phyloP scores from a whole-genome alignment of 2,888 invertebrate genomes.

The Zygogramma bicolorata region DNA sequence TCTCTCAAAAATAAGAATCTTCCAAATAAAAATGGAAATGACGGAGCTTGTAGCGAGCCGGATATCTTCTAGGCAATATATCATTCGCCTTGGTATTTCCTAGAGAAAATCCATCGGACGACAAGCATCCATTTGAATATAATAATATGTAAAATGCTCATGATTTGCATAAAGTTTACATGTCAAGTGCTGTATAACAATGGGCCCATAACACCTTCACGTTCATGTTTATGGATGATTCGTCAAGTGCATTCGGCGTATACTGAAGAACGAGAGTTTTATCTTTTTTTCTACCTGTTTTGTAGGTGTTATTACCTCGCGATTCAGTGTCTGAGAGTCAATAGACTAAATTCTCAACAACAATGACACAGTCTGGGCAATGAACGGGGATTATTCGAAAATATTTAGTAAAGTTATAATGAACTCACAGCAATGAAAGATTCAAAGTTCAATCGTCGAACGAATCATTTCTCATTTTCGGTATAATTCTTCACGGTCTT shows the following conservation, averaged over 20 bases:
- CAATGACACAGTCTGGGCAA: neutral
- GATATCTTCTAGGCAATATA: neutral
- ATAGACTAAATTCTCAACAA: neutral
- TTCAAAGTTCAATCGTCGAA: too few species aligned
- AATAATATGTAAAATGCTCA: conserved; percentile 47
- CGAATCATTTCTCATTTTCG: too few species aligned
- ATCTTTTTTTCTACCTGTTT: neutral
- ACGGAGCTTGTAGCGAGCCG: neutral
- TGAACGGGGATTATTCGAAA: too few species aligned
- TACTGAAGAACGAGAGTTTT: neutral
- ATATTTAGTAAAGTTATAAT: too few species aligned
- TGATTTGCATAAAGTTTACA: conserved; percentile 48
- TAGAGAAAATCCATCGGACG: conserved; percentile 5
- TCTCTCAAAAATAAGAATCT: neutral
- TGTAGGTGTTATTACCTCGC: neutral
- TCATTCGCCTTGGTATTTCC: neutral
- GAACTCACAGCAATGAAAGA: too few species aligned
- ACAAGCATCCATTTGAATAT: conserved; percentile 45
- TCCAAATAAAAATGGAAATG: neutral
- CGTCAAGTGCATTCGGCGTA: conserved; percentile 39
- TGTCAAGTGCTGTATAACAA: conserved; percentile 50
- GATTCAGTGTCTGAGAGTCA: neutral
- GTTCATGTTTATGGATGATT: conserved; percentile 44
- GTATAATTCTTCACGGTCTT: too few species aligned
- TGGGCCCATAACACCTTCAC: conserved; percentile 51